phyloP scores from a whole-genome alignment of 2,888 invertebrate species.

The Idaea biselata region DNA sequence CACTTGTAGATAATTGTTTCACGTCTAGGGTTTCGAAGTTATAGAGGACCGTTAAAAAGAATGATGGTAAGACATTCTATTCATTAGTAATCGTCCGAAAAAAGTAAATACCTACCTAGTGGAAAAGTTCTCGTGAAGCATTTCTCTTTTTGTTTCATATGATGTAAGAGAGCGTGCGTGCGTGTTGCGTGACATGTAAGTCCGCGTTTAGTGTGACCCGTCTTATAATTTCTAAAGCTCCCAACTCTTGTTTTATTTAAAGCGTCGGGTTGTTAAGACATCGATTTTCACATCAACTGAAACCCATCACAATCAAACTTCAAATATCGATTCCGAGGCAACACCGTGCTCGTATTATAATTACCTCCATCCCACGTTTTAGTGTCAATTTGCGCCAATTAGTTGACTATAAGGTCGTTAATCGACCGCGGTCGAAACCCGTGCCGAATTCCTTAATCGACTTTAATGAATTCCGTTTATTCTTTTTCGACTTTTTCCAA shows the following conservation, averaged over 20 bases:
- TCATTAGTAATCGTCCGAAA: no score
- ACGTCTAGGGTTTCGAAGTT: no score
- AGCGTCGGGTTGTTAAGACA: conserved; percentile 13
- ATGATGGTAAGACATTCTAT: no score
- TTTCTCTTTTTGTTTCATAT: no score
- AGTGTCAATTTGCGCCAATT: conserved; percentile 61
- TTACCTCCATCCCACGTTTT: conserved; percentile 48
- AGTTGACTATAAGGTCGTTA: conserved; percentile 50
- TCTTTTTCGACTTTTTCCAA: conserved; percentile 60
- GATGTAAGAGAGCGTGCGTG: no score
- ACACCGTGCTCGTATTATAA: conserved; percentile 43
- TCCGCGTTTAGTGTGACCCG: background rate
- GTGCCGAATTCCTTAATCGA: conserved; percentile 63
- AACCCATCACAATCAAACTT: conserved; percentile 20
- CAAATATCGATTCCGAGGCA: conserved; percentile 27
- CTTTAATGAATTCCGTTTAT: conserved; percentile 68
- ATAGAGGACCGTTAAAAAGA: no score
- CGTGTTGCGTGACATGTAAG: background rate
- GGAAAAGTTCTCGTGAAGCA: no score
- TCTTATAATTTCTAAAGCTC: background rate
- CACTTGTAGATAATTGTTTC: no score
- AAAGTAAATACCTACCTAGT: no score
- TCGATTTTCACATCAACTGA: conserved; percentile 23
- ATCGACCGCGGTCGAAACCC: conserved; percentile 42
- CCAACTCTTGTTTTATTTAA: background rate